Evolutionary conservation across 2,113 vertebrate species (phyloP), one percentile per base, ranked within the genome.

Genomic region (Glareola pratincola): DNA sequence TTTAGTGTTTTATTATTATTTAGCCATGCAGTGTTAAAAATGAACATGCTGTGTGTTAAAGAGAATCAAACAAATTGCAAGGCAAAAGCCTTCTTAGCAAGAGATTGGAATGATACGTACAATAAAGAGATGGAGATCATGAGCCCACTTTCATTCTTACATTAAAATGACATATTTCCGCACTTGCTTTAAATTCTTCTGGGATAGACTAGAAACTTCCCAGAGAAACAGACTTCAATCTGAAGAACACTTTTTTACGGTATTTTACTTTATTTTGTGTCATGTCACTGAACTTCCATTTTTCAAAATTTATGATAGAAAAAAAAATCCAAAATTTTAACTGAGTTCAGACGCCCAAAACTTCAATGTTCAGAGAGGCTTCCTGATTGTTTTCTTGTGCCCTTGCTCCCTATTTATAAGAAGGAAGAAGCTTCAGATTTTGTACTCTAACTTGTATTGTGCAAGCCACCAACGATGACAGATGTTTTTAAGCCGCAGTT

Each of bases 401-500:
- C 12, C 3, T 41, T 66, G 4, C 4, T 94, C 36, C 68, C 82
- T 59, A 53, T 94, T 85, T 74, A 60, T 90, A 88, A 74, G 74
- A 76, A 72, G 53, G 54, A 94, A 94, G 90, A 97, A 85, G 57
- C 50, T 66, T 36, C 16, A 69, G 66, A 79, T 91, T 97, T 97
- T 94, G 43, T 88, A 90, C 76, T 72, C 73, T 95, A 76, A 27
- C 22, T 78, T 80, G 51, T 81, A 59, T 92, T 93, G 60, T 90
- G 68, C 90, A 97, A 97, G 94, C 90, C 64, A 92, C 59, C 50
- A 82, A 41, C 13, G 20, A 81, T 83, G 77, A 94, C 80, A 91
- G 91, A 90, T 97, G 60, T 78, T 94, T 96, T 86, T 67, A 92
- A 75, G 71, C 73, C 72, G 74, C 60, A 81, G 80, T 95, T 96